These are phyloP conservation scores for Astyanax mexicanus DNA, from an alignment of 2,797 vertebrate genomes.

Conservation along the genomic window DNA sequence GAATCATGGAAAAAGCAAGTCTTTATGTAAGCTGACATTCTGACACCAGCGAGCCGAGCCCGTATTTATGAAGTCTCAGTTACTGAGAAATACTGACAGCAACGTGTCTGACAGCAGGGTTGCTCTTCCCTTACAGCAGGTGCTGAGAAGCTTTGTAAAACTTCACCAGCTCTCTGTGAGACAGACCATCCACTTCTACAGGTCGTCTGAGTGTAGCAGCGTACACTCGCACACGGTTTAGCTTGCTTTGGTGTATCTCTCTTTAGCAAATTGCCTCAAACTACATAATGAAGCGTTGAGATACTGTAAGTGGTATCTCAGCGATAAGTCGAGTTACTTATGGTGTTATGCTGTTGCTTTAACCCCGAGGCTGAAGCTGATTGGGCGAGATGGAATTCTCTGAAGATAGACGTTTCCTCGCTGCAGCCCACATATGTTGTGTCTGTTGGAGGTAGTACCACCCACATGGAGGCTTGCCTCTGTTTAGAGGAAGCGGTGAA, in stretches of 20 bases:
- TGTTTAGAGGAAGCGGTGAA: constrained; percentile 56
- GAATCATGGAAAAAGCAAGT: not conserved
- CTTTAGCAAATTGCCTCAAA: not conserved
- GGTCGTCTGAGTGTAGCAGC: too few species aligned
- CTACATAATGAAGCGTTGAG: not conserved
- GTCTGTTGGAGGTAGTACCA: constrained; percentile 53
- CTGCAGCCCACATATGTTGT: constrained; percentile 44
- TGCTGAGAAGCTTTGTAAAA: not conserved
- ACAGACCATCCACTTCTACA: not conserved
- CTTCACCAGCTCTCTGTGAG: not conserved
- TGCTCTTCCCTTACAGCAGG: not conserved
- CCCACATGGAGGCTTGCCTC: constrained; percentile 55
- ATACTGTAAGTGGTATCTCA: not conserved
- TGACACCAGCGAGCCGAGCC: not conserved
- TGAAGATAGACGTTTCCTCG: constrained; percentile 6
- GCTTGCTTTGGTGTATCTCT: not conserved
- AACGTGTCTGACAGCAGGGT: not conserved
- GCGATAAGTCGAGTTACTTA: not conserved
- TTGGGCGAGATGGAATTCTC: not conserved
- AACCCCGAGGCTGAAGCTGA: constrained; percentile 12
- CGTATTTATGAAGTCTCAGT: not conserved
- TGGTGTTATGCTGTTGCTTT: not conserved
- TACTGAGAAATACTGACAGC: not conserved
- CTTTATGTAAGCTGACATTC: not conserved
- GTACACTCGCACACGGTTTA: not conserved